Conservation (phyloP, 2,113 vertebrate species). For the Python bivittatus region DNA sequence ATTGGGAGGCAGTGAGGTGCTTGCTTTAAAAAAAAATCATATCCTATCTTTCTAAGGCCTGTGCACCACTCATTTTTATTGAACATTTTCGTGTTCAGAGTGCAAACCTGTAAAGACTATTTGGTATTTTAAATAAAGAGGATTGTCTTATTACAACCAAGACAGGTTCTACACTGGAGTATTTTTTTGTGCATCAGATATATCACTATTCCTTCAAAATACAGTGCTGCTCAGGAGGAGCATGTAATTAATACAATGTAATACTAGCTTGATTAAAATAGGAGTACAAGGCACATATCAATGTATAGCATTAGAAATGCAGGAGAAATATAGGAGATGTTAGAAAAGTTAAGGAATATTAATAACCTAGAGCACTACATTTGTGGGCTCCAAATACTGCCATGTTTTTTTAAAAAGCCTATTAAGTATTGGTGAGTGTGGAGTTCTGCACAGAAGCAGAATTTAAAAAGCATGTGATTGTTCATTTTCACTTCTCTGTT, state of each 20-base stretch:
- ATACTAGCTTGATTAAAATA: not conserved
- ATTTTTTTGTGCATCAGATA: not conserved
- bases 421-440: not conserved
- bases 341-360: not conserved
- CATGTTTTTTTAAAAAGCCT: not conserved
- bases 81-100: constrained; percentile 10
- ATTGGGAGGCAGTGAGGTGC: not conserved
- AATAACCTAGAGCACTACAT: not conserved
- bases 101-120: not conserved
- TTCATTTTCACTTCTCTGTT: not conserved
- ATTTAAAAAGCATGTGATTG: not conserved
- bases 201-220: not conserved
- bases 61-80: constrained; percentile 21
- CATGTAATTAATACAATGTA: not conserved
- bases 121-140: not conserved
- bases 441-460: not conserved
- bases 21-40: not conserved
- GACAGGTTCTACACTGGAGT: not conserved
- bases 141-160: not conserved
- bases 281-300: not conserved
- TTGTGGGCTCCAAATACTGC: not conserved
- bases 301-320: not conserved
- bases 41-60: not conserved
- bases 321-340: not conserved
- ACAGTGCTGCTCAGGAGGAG: not conserved